Base-by-base conservation (phyloP, 1,140 invertebrate species). In the Drosophila miranda region DNA sequence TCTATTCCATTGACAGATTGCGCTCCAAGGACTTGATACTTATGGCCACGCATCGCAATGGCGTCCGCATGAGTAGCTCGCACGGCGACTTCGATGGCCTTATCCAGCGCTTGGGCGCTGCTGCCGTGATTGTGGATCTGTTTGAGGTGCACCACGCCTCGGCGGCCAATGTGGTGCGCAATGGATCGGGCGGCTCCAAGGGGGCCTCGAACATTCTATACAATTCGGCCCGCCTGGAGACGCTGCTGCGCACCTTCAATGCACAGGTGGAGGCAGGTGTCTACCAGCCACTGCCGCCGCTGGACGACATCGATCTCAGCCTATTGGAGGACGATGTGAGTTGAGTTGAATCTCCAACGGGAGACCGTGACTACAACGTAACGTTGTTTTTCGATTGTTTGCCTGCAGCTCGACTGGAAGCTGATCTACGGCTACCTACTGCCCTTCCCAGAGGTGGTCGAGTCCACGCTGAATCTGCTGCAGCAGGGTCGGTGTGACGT, bases 191-290 rank as follows among this genome's bases (percentile, higher is more conserved):
- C 28, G 84, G 91, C 53, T 91, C 87, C 14, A 90, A 91, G 79
- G 92, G n/a, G 50, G 93, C 94, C n/a, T 90, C 93, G 38, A 95
- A 95, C 90, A 92, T 95, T 41, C 91, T 96, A n/a, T 95, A 96
- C 79, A 96, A 96, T 77, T 93, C 93, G 82, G 94, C 94, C 0
- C 92, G 95, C 57, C 82, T 96, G 66, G 91, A 93, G 64, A 92
- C 93, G 2, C 92, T 96, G 58, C 90, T 95, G 43, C 91, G 92
- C 55, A 93, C 93, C 59, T 95, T 94, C 86, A 88, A 93, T 43
- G 80, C 92, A 2, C 92, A 92, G 76, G 92, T 93, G 6, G 61
- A 66, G 2, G 76, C 82, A 9, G 91, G 91, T 6, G 78, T 91
- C 2, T 95, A 95, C 89, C 93, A 93, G 34, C 49, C 88, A 21